Evolutionary conservation across 30 jellyfish, hydroid and myxozoan genomes (phyloP), one percentile per base, ranked within the genome.

Genomic region (Turritopsis dohrnii): DNA sequence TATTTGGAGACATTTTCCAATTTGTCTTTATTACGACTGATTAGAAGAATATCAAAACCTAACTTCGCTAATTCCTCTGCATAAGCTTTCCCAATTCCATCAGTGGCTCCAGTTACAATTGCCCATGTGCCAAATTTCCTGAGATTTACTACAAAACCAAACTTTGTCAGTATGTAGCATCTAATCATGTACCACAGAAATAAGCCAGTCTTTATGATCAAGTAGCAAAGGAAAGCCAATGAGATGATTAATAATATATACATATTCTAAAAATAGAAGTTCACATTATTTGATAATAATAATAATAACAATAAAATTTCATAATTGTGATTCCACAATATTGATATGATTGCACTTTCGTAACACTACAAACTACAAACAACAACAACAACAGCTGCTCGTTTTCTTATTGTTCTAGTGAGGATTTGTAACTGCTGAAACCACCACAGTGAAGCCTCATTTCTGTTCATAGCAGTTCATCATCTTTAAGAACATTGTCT

Each of bases 41-140:
- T 74, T 21, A 84, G 60, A 31, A 84, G 89, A 26, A 84, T 31
- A 84, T 84, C 22, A 79, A 84, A 80, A 24, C 90, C 88, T 9
- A 31, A 52, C 1, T 72, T 54, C 20, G 90, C 90, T 16, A 84
- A 69, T 54, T 84, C 89, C 19, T 52, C 1, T 24, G 90, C 88
- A 72, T 84, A 84, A 16, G 52, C 30, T 66, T 84, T 84, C 18
- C 90, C 90, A 74, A 84, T 84, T 18, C 90, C 90, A 84, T 84
- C 90, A 29, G 90, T 84, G 19, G 88, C 77, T n/a, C 90, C 90
- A 1, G 90, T 84, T 23, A 84, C 89, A 29, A 84, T 89, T 21
- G 90, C 90, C 90, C 90, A 84, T 72, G 27, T 21, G 29, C 90
- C 90, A 52, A 29, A 84, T 25, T 84, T 52, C 60, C 52, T 73